Evolutionary conservation across 2,797 vertebrate species (phyloP), one percentile per base, ranked within the genome.

Genomic region (Sebastes diaconus): DNA sequence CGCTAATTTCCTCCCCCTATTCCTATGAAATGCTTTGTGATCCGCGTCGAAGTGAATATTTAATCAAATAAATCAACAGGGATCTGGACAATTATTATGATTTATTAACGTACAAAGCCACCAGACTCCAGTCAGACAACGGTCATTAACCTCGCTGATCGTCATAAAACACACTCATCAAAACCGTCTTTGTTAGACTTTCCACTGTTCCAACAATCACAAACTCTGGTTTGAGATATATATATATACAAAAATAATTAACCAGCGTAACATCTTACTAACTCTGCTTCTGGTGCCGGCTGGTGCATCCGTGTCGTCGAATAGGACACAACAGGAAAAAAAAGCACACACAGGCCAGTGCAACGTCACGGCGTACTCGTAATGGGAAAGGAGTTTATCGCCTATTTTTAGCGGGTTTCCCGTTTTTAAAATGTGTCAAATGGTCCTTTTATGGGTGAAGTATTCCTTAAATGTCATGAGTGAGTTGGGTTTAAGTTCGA

Each of bases 401-500:
- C 3, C 8, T 6, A 30, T 32, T 63, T 8, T 46, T 46, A 46
- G 42, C 6, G 16, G 6, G 42, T 46, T 46, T 18, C 16, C 42
- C 42, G 11, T 36, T 13, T 36, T 36, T 36, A 46, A 16, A 14
- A 46, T 8, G 42, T 18, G 16, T 52, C 8, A 52, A 52, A 52
- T 20, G 50, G 18, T n/a, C 50, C 18, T 52, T 52, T n/a, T 52
- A n/a, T 52, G 42, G 16, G 14, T 46, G 42, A 46, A 18, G 18
- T 52, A 52, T 52, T 52, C 20, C 50, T 52, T 60, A 59, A 73
- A 77, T 65, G 77, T 77, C 34, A 63, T 50, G 13, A 29, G 20
- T 24, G 32, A 61, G 32, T 67, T 67, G 14, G 27, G n/a, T 64
- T 68, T 7, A 52, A 59, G 25, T 55, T 64, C 20, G 3, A 54